phyloP scores from a whole-genome alignment of 2,888 invertebrate genomes.

The Elegia similella region DNA sequence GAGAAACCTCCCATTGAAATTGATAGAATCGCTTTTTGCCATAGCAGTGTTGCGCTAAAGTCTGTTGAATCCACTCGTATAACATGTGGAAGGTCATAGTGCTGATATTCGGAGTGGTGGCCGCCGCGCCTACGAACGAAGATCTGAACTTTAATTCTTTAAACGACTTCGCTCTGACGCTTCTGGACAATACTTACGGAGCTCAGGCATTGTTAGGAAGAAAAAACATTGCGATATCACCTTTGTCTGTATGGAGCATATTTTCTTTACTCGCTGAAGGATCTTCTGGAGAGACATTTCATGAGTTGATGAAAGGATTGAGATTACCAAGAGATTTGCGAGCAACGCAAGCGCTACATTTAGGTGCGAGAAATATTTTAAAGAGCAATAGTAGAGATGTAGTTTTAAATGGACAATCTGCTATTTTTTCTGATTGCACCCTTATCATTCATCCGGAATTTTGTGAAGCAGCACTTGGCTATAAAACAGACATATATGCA shows the following conservation, averaged over 20 bases:
- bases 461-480: conserved; percentile 63
- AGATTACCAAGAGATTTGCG: conserved; percentile 56
- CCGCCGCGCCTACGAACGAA: conserved; percentile 43
- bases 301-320: conserved; percentile 57
- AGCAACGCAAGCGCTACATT: conserved; percentile 59
- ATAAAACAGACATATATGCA: conserved; percentile 77
- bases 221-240: conserved; percentile 63
- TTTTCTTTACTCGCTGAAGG: conserved; percentile 69
- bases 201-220: conserved; percentile 62
- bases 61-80: conserved; percentile 37
- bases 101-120: conserved; percentile 41
- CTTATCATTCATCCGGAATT: conserved; percentile 63
- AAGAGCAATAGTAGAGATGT: conserved; percentile 53
- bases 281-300: conserved; percentile 63
- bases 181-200: conserved; percentile 63
- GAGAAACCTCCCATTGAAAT: conserved; percentile 51
- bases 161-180: conserved; percentile 60
- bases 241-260: conserved; percentile 69
- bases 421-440: conserved; percentile 58
- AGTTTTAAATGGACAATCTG: conserved; percentile 52
- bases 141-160: conserved; percentile 50
- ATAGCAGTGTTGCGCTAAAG: conserved; percentile 44
- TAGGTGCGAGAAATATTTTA: conserved; percentile 49
- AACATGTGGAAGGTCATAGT: conserved; percentile 53
- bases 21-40: conserved; percentile 44